phyloP scores from a whole-genome alignment of 2,888 invertebrate genomes.

The Athripsodes cinereus region DNA sequence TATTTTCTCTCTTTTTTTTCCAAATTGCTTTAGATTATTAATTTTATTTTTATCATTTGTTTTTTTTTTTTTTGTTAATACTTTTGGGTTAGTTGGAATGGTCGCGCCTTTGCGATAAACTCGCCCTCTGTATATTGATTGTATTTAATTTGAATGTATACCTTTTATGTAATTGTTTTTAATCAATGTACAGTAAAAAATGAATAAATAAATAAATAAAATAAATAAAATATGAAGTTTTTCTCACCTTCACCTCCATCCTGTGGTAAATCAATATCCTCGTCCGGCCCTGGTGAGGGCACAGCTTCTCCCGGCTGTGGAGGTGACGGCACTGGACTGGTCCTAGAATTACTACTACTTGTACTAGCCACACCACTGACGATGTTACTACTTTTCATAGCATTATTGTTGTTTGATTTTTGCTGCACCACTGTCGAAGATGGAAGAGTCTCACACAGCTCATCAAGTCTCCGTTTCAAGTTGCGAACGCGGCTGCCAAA shows the following conservation, averaged over 20 bases:
- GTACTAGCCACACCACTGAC: neutral
- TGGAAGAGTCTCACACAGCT: constrained; percentile 65
- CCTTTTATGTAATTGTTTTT: no score
- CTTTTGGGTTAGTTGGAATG: no score
- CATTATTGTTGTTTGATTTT: constrained; percentile 45
- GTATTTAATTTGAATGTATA: no score
- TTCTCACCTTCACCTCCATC: neutral
- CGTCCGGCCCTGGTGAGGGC: constrained; percentile 76
- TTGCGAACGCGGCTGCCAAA: constrained; percentile 84
- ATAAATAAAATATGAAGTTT: neutral
- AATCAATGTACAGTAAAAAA: no score
- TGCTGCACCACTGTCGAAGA: constrained; percentile 50
- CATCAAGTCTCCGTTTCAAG: constrained; percentile 80
- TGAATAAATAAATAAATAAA: no score
- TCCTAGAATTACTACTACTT: constrained; percentile 20
- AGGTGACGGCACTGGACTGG: constrained; percentile 51
- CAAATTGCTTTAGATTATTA: no score
- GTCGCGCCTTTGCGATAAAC: no score
- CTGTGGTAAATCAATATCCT: constrained; percentile 68
- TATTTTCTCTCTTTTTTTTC: no score
- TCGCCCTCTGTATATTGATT: no score
- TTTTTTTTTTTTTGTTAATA: no score
- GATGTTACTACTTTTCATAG: neutral
- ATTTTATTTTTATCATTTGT: no score
- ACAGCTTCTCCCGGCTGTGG: constrained; percentile 54